Conservation (phyloP, 30 jellyfish, hydroid and myxozoan genomes). For the Chironex yamaguchii region DNA sequence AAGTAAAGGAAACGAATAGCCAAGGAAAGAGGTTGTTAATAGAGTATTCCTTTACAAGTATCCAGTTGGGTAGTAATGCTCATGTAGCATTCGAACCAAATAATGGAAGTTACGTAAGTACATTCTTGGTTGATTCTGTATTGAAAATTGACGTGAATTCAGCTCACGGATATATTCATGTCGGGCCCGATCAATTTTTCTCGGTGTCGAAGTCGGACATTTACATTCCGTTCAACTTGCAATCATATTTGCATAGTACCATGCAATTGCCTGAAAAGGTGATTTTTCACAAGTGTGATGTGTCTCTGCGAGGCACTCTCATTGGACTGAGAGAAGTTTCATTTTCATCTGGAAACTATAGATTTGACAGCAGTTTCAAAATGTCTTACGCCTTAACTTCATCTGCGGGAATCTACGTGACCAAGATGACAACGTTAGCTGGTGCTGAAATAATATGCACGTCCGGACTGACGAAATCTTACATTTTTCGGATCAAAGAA, state of each 20-base stretch:
- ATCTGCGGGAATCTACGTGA: not conserved
- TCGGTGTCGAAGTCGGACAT: conserved; percentile 26
- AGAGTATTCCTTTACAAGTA: conserved; percentile 26
- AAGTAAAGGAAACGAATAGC: too few relatives aligned
- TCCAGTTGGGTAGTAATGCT: conserved; percentile 57
- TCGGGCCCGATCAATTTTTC: conserved; percentile 42
- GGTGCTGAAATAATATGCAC: conserved; percentile 27
- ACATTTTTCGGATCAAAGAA: conserved; percentile 13
- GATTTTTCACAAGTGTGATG: conserved; percentile 43
- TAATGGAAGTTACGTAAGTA: conserved; percentile 14
- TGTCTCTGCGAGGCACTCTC: conserved; percentile 60
- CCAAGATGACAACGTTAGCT: conserved; percentile 29
- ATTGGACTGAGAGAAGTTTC: conserved; percentile 53
- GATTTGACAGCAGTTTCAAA: conserved; percentile 10
- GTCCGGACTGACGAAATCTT: not conserved
- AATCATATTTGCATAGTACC: conserved; percentile 39
- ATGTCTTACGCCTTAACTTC: conserved; percentile 30
- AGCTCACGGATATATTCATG: conserved; percentile 62
- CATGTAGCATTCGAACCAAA: conserved; percentile 60
- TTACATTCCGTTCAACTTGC: conserved; percentile 67
- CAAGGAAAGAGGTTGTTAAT: too few relatives aligned
- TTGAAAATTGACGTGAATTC: conserved; percentile 31
- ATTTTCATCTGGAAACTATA: conserved; percentile 31
- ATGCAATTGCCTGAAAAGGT: conserved; percentile 67
- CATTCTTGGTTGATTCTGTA: not conserved